These are phyloP conservation scores for Aphyosemion australe DNA, from an alignment of 2,113 vertebrate genomes.

Conservation along the genomic window DNA sequence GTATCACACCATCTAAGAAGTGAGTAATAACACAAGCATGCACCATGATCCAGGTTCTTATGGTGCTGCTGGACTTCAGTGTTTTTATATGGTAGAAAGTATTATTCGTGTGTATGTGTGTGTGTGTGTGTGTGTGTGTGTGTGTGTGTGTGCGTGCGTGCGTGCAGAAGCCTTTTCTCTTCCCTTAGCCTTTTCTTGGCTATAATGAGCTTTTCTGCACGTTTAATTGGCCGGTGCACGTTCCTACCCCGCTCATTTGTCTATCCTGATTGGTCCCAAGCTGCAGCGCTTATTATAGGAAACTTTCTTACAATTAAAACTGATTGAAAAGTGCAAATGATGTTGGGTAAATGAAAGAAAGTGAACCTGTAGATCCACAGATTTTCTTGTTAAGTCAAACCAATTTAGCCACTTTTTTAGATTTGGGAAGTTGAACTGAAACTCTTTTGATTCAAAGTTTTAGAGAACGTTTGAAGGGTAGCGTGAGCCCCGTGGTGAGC, in stretches of 20 bases:
- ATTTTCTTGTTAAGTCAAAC: conserved; percentile 1
- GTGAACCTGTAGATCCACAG: background rate
- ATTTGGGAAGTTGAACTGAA: background rate
- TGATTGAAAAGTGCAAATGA: conserved; percentile 27
- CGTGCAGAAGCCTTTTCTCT: background rate
- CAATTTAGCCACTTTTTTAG: conserved; percentile 15
- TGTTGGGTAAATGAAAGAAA: conserved; percentile 24
- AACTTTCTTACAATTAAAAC: conserved; percentile 18
- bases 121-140: background rate
- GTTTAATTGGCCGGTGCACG: conserved; percentile 41
- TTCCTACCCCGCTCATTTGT: conserved; percentile 33
- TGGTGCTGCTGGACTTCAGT: background rate
- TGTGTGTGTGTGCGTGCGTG: no score
- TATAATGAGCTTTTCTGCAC: conserved; percentile 38
- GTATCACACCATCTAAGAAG: no score
- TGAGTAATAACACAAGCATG: no score
- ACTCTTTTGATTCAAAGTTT: conserved; percentile 29
- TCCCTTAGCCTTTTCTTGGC: conserved; percentile 13
- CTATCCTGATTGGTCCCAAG: conserved; percentile 36
- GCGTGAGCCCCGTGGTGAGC: conserved; percentile 24
- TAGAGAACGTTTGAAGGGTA: conserved; percentile 58
- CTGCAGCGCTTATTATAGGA: conserved; percentile 25
- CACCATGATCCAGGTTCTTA: background rate
- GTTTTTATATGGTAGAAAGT: background rate
- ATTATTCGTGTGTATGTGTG: background rate